These are phyloP conservation scores for Phaedon cochleariae DNA, from an alignment of 2,888 invertebrate species.

Conservation along the genomic window DNA sequence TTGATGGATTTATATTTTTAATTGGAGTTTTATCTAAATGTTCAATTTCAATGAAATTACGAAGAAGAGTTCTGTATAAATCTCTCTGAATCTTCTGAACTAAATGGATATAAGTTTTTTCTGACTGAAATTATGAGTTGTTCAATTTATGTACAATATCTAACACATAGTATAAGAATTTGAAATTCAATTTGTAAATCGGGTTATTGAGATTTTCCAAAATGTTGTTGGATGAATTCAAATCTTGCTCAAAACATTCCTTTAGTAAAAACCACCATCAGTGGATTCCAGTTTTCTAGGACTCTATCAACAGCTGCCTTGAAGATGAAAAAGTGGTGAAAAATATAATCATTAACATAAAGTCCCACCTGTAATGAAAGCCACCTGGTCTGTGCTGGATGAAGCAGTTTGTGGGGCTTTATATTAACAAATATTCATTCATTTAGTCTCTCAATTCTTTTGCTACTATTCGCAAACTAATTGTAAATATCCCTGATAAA, in stretches of 20 bases:
- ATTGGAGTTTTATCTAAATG: not conserved
- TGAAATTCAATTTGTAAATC: conserved; percentile 18
- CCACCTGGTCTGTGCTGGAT: conserved; percentile 26
- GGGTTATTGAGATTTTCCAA: conserved; percentile 12
- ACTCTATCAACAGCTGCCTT: conserved; percentile 25
- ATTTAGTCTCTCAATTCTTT: conserved; percentile 6
- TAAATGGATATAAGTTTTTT: conserved; percentile 14
- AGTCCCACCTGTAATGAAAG: conserved; percentile 22
- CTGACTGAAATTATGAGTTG: conserved; percentile 15
- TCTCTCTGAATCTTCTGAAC: conserved; percentile 2
- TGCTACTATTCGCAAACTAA: conserved; percentile 25
- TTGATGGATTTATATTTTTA: conserved; percentile 6
- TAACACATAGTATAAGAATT: conserved; percentile 17
- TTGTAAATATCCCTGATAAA: conserved; percentile 22
- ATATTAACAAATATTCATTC: conserved; percentile 21
- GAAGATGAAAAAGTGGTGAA: conserved; percentile 6
- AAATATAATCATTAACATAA: not conserved
- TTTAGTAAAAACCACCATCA: conserved; percentile 16
- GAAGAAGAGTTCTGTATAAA: conserved; percentile 11
- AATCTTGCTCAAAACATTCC: conserved; percentile 9
- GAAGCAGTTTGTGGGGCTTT: conserved; percentile 25
- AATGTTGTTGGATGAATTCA: conserved; percentile 11
- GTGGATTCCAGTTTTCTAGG: conserved; percentile 9
- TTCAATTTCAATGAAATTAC: conserved; percentile 16
- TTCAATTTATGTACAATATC: conserved; percentile 8